phyloP scores from a whole-genome alignment of 2,113 vertebrate genomes.

The Mustela nigripes region DNA sequence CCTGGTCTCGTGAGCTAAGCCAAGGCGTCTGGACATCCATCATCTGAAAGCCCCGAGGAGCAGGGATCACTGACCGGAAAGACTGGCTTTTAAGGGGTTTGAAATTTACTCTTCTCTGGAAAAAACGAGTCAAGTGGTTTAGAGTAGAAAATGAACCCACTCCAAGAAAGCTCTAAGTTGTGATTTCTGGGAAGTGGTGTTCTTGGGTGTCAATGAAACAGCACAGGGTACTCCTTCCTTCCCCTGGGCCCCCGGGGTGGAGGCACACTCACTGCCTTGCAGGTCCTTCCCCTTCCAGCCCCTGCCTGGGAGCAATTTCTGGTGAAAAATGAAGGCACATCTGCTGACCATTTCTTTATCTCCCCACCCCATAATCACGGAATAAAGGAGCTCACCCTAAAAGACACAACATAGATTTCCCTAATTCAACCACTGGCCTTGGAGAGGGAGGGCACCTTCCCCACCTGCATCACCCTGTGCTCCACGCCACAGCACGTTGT shows the following conservation, averaged over 20 bases:
- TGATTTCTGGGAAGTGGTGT: constrained; percentile 68
- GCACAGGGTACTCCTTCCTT: background rate
- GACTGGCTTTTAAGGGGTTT: background rate
- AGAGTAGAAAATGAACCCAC: constrained; percentile 70
- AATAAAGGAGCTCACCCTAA: background rate
- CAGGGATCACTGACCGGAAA: background rate
- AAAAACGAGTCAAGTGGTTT: constrained; percentile 66
- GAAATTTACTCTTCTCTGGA: constrained; percentile 58
- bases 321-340: background rate
- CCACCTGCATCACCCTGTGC: background rate
- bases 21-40: rapidly evolving
- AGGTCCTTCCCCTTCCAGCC: background rate
- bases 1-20: background rate
- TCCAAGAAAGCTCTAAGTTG: constrained; percentile 61
- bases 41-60: background rate
- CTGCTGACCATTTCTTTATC: background rate
- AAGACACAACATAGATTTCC: background rate
- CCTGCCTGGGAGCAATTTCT: background rate
- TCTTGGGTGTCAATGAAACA: constrained; percentile 60
- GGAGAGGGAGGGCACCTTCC: background rate
- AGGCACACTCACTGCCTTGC: background rate
- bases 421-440: background rate
- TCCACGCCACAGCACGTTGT: rapidly evolving
- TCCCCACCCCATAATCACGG: background rate
- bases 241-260: background rate